These are phyloP conservation scores for Cyaniris semiargus DNA, from an alignment of 2,888 invertebrate genomes.

Conservation along the genomic window DNA sequence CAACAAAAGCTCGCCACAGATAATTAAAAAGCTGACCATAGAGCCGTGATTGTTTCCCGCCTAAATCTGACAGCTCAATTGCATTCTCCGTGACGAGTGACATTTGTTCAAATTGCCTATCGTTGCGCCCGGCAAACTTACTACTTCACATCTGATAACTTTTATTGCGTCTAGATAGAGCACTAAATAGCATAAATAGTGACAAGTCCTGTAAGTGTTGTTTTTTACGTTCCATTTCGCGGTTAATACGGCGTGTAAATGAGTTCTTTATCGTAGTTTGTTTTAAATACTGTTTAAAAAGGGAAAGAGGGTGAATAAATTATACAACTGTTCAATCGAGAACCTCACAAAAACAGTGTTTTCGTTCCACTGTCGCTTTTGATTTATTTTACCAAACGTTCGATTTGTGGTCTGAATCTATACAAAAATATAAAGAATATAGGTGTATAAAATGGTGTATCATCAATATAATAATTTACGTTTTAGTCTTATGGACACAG, in stretches of 20 bases:
- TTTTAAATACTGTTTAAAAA: constrained; percentile 71
- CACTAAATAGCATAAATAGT: constrained; percentile 43
- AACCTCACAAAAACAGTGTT: not conserved
- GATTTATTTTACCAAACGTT: not conserved
- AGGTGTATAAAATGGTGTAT: too few relatives aligned
- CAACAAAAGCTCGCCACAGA: constrained; percentile 30
- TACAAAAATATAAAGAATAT: not conserved
- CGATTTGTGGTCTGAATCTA: not conserved
- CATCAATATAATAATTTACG: too few relatives aligned
- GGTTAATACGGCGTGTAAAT: constrained; percentile 77
- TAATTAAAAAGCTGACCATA: constrained; percentile 38
- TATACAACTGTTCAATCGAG: constrained; percentile 43
- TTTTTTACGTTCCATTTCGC: constrained; percentile 71
- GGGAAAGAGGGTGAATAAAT: constrained; percentile 70
- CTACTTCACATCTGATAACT: not conserved
- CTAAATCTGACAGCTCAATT: constrained; percentile 74
- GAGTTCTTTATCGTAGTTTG: constrained; percentile 74
- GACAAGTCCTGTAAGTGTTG: constrained; percentile 50
- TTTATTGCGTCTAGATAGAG: constrained; percentile 39
- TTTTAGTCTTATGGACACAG: too few relatives aligned
- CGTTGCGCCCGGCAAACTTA: constrained; percentile 40
- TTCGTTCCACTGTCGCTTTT: not conserved
- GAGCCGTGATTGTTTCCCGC: constrained; percentile 56
- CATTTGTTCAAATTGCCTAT: constrained; percentile 76
- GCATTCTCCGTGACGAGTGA: constrained; percentile 62